phyloP scores from a whole-genome alignment of 2,888 invertebrate genomes.

The Meloe dianella region DNA sequence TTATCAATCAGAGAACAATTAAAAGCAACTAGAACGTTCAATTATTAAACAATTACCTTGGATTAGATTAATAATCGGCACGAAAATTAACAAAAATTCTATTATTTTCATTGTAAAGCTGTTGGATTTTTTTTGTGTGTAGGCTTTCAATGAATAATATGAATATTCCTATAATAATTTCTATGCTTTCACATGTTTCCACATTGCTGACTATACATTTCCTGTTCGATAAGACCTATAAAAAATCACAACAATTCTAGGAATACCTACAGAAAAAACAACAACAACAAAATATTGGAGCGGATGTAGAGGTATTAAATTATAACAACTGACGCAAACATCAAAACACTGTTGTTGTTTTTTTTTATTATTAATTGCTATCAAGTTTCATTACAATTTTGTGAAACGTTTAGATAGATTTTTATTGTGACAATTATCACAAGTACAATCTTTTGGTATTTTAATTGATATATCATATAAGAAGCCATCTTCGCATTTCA shows the following conservation, averaged over 20 bases:
- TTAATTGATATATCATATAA: neutral
- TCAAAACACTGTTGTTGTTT: neutral
- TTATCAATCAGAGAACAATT: neutral
- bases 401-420: neutral
- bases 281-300: neutral
- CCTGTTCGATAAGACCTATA: neutral
- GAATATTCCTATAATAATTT: no score
- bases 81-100: neutral
- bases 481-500: neutral
- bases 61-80: neutral
- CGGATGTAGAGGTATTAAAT: neutral
- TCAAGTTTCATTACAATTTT: neutral
- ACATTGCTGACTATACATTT: neutral
- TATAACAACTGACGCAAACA: no score
- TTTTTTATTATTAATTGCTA: neutral
- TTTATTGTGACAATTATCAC: neutral
- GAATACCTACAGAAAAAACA: neutral
- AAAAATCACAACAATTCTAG: neutral
- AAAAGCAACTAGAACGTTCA: neutral
- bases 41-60: neutral
- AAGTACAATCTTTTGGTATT: constrained; percentile 1
- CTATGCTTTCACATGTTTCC: neutral
- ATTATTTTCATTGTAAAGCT: neutral
- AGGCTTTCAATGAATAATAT: no score
- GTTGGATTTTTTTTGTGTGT: neutral